Percentiles rank a stretch among this genome's conserved stretches.
Conservation (phyloP, 2,113 vertebrate genomes). For the Marcusenius ussheri region DNA sequence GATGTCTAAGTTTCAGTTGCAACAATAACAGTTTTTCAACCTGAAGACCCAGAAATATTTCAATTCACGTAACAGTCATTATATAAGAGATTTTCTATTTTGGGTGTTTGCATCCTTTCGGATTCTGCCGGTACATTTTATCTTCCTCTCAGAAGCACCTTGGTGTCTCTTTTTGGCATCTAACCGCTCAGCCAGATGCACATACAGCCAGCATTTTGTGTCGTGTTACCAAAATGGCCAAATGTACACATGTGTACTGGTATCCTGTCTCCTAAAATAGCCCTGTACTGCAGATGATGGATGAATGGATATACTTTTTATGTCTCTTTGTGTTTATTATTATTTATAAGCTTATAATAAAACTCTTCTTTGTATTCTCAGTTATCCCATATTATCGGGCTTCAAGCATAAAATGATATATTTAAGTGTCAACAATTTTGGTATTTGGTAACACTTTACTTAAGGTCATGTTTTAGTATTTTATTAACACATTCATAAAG, state of each 20-base stretch:
- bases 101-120: background rate
- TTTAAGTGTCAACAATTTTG: constrained; percentile 45
- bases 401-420: background rate
- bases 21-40: background rate
- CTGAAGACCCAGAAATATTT: background rate
- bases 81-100: background rate
- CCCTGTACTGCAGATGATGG: background rate
- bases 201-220: background rate
- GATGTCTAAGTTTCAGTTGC: background rate
- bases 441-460: too few relatives aligned
- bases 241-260: background rate
- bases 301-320: background rate
- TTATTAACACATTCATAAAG: too few relatives aligned
- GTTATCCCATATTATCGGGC: background rate
- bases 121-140: background rate
- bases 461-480: too few relatives aligned
- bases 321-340: background rate
- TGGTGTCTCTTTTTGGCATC: background rate
- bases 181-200: background rate
- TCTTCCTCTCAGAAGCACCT: background rate
- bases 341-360: background rate
- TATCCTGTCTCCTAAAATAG: background rate
- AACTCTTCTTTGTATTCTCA: background rate
- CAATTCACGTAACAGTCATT: background rate
- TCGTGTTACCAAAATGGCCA: background rate